A percentile compares a stretch with the other conserved stretches of the same genome.
Conservation (phyloP, 1,140 invertebrate species). For the Lordiphosa clarofinis region DNA sequence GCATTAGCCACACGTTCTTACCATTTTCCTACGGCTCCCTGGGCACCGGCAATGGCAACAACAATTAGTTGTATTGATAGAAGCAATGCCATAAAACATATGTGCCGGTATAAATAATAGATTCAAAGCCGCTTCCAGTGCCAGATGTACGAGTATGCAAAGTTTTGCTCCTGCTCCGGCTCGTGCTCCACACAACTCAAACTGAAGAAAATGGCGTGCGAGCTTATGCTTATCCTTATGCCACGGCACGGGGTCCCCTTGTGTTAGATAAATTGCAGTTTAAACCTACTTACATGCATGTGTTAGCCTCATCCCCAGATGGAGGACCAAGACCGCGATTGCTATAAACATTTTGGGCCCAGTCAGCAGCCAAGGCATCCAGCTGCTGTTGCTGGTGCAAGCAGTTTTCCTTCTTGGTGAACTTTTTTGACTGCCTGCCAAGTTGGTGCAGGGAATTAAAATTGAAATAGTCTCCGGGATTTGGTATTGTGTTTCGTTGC, state of each 20-base stretch:
- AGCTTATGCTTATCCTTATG: conserved; percentile 70
- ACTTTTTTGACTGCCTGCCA: conserved; percentile 58
- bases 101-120: conserved; percentile 67
- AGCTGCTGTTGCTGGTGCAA: conserved; percentile 49
- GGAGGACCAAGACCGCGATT: conserved; percentile 30
- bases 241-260: conserved; percentile 43
- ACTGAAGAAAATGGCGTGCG: conserved; percentile 63
- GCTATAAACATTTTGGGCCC: conserved; percentile 54
- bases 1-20: too few species aligned
- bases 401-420: conserved; percentile 22
- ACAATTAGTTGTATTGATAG: conserved; percentile 70
- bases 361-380: conserved; percentile 25
- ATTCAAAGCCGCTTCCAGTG: conserved; percentile 47
- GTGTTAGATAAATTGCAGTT: conserved; percentile 75
- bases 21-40: too few species aligned
- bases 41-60: conserved; percentile 33
- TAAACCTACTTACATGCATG: conserved; percentile 74
- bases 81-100: conserved; percentile 53
- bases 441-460: conserved; percentile 12
- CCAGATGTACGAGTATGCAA: conserved; percentile 38
- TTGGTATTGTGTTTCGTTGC: conserved; percentile 59
- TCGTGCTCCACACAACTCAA: conserved; percentile 37
- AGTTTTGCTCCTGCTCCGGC: conserved; percentile 27
- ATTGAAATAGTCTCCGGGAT: conserved; percentile 40
- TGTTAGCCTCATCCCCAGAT: conserved; percentile 38